Evolutionary conservation across 2,113 vertebrate species (phyloP).

Genomic region (Cephalopterus ornatus): DNA sequence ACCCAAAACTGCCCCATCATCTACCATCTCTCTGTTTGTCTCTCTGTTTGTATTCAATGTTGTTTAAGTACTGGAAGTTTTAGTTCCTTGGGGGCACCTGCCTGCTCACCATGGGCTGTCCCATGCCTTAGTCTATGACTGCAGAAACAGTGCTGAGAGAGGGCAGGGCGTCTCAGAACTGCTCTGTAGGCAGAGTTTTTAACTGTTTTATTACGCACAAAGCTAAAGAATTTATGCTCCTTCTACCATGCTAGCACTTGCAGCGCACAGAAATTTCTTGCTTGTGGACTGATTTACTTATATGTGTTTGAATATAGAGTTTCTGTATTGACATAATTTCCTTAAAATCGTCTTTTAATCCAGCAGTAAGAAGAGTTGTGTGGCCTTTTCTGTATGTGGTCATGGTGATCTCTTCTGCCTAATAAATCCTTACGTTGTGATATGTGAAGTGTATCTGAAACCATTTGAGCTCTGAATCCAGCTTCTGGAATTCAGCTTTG

Average conservation of each 20-base stretch:
- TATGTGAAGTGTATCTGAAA: background rate
- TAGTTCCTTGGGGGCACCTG: background rate
- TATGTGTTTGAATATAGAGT: rapidly evolving
- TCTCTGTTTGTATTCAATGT: background rate
- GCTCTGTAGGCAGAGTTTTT: background rate
- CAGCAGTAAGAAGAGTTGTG: background rate
- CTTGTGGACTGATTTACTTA: background rate
- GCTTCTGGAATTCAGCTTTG: background rate
- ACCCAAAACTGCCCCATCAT: background rate
- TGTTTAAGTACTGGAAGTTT: background rate
- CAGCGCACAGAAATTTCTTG: background rate
- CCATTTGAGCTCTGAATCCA: background rate
- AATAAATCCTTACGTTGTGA: background rate
- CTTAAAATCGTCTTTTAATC: background rate
- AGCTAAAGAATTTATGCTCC: background rate
- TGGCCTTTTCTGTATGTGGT: background rate
- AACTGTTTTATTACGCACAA: background rate
- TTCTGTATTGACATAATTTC: background rate
- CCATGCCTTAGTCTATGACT: background rate
- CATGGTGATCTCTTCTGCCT: background rate
- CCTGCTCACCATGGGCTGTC: background rate
- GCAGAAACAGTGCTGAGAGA: background rate
- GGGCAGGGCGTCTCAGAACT: background rate
- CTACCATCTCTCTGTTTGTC: background rate
- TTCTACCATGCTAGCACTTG: background rate